Conservation (phyloP, 2,888 invertebrate genomes). For the Nomada goodeniana region DNA sequence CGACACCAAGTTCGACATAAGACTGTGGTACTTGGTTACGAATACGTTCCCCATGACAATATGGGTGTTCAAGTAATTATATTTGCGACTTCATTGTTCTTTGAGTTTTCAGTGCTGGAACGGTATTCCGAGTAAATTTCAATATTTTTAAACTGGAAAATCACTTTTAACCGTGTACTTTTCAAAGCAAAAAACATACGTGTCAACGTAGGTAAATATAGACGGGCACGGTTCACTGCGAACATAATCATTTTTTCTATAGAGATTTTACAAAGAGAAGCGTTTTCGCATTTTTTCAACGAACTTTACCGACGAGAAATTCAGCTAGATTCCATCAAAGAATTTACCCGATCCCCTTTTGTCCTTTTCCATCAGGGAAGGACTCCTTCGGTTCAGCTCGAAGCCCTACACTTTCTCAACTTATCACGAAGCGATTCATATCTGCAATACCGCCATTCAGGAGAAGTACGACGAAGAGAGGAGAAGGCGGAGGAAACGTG, state of each 20-base stretch:
- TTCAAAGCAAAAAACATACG: too few species aligned
- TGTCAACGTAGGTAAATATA: too few species aligned
- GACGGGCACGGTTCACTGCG: too few species aligned
- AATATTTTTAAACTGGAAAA: too few species aligned
- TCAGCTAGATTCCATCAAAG: conserved; percentile 35
- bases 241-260: too few species aligned
- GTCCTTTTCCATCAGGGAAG: conserved; percentile 85
- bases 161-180: too few species aligned
- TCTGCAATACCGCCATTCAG: conserved; percentile 94
- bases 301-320: conserved; percentile 2
- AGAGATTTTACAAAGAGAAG: too few species aligned
- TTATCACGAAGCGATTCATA: conserved; percentile 93
- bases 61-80: conserved; percentile 91
- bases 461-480: conserved; percentile 87
- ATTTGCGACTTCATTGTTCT: background rate
- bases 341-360: conserved; percentile 20
- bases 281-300: too few species aligned
- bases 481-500: conserved; percentile 66
- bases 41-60: conserved; percentile 91
- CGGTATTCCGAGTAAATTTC: too few species aligned
- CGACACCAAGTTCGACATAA: conserved; percentile 95
- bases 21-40: conserved; percentile 95
- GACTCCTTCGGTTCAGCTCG: conserved; percentile 94
- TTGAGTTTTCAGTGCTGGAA: too few species aligned
- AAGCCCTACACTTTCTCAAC: conserved; percentile 91